Evolutionary conservation across 2,888 invertebrate species (phyloP), one percentile per base, ranked within the genome.

Genomic region (Drosophila borealis): DNA sequence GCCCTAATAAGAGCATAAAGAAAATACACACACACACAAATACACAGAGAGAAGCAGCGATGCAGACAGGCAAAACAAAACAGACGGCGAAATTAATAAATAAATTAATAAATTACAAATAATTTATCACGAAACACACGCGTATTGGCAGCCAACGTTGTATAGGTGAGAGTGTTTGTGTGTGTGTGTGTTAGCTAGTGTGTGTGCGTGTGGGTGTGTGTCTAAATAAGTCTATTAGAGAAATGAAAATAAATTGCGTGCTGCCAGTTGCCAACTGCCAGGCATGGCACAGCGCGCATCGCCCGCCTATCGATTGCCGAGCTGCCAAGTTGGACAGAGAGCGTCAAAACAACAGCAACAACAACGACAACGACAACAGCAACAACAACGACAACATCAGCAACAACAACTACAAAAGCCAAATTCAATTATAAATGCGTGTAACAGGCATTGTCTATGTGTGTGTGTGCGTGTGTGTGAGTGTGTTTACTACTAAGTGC

Each of bases 351-450:
- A 78, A 56, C 36, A 74, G 45, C 55, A 74, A 17, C 41, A 69
- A 37, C 21, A 70, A 42, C 48, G 50, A 17, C 53, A 60, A 17
- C 34, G 36, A 29, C 36, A 36, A 19, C 34, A 19, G 8, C 33
- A 8, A 8, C 29, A 29, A 19, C 39, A 51, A 39, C 36, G 19
- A 33, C 34, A 36, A 17, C 33, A 29, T 13, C 39, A 48, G 42
- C 8, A 37, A 33, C 29, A 62, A 39, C 44, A 65, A 49, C 53
- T 55, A 77, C 78, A 78, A 88, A 83, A 88, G 89, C 86, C 78
- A 89, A 88, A 88, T 88, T 84, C 89, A 84, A 84, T 84, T 84
- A 89, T 89, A 83, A 89, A 89, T 84, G 83, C 87, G 89, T 88
- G 83, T 88, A 68, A 70, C 79, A 61, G 70, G 49, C 72, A 66